These are phyloP conservation scores for Drosophila melanica DNA, from an alignment of 1,140 invertebrate genomes.

Conservation along the genomic window DNA sequence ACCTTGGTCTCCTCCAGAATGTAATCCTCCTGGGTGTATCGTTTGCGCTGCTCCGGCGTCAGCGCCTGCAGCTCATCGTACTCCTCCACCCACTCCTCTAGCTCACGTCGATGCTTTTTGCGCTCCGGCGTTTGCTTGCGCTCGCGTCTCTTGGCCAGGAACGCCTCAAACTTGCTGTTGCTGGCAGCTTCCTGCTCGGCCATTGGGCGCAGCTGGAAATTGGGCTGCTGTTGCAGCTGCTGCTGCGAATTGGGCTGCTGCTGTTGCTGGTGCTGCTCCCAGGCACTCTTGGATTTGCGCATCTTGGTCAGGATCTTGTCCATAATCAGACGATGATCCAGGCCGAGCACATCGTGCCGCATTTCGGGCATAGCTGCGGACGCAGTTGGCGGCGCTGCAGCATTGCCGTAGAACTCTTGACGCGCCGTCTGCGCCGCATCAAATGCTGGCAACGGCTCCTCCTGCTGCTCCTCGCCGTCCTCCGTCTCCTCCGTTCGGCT, in stretches of 20 bases:
- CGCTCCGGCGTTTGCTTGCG: slow-evolving; percentile 57
- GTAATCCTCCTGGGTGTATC: slow-evolving; percentile 37
- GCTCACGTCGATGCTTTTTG: slow-evolving; percentile 44
- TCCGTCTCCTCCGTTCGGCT: slow-evolving; percentile 85
- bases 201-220: slow-evolving; percentile 10
- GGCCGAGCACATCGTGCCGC: slow-evolving; percentile 89
- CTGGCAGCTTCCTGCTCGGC: background rate
- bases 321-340: slow-evolving; percentile 88
- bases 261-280: slow-evolving; percentile 73
- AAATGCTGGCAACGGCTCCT: slow-evolving; percentile 61
- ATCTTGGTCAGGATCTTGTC: slow-evolving; percentile 84
- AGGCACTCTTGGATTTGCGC: slow-evolving; percentile 85
- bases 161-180: slow-evolving; percentile 43
- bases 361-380: slow-evolving; percentile 85
- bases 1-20: slow-evolving; percentile 34
- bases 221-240: background rate
- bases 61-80: slow-evolving; percentile 18
- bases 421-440: slow-evolving; percentile 35
- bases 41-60: slow-evolving; percentile 9
- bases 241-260: background rate
- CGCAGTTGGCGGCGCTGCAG: background rate
- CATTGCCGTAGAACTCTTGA: slow-evolving; percentile 43
- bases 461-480: background rate
- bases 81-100: slow-evolving; percentile 20
- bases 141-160: slow-evolving; percentile 52